phyloP scores from a whole-genome alignment of 2,113 vertebrate species.

The Athene noctua region DNA sequence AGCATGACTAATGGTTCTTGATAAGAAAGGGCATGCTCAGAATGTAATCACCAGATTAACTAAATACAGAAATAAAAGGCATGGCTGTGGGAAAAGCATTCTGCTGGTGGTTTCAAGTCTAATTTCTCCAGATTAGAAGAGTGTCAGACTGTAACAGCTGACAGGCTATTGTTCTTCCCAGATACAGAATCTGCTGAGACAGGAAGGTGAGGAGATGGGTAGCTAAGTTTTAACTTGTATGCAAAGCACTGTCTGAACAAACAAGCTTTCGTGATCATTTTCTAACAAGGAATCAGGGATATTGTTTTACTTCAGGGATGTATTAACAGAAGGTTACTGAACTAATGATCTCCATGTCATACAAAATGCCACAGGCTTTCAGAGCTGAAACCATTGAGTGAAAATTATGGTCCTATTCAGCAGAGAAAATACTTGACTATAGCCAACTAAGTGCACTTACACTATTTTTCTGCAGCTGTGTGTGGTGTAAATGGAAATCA shows the following conservation, averaged over 20 bases:
- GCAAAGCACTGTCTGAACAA: conserved; percentile 6
- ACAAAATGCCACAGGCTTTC: not conserved
- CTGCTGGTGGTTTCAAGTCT: not conserved
- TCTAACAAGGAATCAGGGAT: not conserved
- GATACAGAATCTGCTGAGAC: conserved; percentile 57
- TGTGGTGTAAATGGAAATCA: not conserved
- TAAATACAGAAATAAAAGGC: not conserved
- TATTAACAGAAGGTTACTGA: not conserved
- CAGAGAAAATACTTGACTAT: not conserved
- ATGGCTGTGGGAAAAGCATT: not conserved
- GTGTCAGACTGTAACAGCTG: not conserved
- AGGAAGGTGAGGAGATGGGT: conserved; percentile 22
- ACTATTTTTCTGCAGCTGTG: not conserved
- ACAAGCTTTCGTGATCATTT: conserved; percentile 17
- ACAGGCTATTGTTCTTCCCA: conserved; percentile 8
- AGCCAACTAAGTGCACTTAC: not conserved
- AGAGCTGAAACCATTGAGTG: not conserved
- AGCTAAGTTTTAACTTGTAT: conserved; percentile 36
- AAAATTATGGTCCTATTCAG: not conserved
- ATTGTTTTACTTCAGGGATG: not conserved
- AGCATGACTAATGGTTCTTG: not conserved
- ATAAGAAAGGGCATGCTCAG: not conserved
- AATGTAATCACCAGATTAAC: conserved; percentile 2
- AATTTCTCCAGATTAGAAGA: conserved; percentile 27
- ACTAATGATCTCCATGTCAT: not conserved